A percentile compares a stretch with the other conserved stretches of the same genome.
phyloP scores from a whole-genome alignment of 2,888 invertebrate species.

The Epinotia brunnichana region DNA sequence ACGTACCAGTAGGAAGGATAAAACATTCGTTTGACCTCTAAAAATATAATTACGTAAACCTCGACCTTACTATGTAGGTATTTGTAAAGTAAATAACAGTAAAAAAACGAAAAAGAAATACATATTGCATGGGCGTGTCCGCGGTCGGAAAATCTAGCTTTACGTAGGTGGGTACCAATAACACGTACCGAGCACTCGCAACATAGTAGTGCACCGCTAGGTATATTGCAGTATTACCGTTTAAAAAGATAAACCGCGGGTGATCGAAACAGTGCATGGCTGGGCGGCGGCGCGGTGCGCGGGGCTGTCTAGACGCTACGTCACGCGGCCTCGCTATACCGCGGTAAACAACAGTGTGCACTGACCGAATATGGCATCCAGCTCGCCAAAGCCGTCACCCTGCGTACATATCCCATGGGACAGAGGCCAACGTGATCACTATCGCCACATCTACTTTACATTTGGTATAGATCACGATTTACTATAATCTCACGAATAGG shows the following conservation, averaged over 20 bases:
- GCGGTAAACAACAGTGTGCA: conserved; percentile 84
- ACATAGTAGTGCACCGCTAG: conserved; percentile 44
- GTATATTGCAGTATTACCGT: conserved; percentile 75
- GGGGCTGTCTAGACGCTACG: conserved; percentile 82
- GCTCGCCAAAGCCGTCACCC: conserved; percentile 67
- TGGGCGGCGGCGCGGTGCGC: conserved; percentile 57
- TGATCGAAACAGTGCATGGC: conserved; percentile 79
- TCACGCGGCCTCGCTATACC: conserved; percentile 85
- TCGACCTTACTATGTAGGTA: no score
- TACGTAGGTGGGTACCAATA: background rate
- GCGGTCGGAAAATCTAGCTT: conserved; percentile 4
- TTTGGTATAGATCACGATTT: conserved; percentile 4
- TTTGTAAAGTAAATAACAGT: background rate
- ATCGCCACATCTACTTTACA: background rate
- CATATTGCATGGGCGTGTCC: conserved; percentile 19
- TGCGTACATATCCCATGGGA: conserved; percentile 52
- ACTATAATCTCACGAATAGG: background rate
- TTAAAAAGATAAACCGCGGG: conserved; percentile 80
- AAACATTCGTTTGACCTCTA: no score
- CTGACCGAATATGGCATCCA: conserved; percentile 83
- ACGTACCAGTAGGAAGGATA: no score
- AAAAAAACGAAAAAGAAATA: background rate
- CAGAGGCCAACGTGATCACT: conserved; percentile 21
- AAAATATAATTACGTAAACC: no score
- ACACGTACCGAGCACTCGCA: conserved; percentile 1